These are phyloP conservation scores for Orycteropus afer DNA, from an alignment of 2,113 vertebrate genomes.

Conservation along the genomic window DNA sequence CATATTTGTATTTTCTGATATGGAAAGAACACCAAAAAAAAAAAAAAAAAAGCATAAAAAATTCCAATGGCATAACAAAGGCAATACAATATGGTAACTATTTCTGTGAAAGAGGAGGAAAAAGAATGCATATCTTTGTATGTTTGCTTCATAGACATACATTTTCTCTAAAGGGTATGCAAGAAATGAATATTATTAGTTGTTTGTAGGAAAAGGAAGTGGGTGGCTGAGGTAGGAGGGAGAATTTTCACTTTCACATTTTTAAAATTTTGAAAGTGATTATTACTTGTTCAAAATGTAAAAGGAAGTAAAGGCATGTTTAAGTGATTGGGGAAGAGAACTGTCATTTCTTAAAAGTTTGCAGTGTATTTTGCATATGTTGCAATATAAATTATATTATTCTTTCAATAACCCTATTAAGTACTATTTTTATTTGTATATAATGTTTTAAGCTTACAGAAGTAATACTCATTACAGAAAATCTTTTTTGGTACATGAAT, in stretches of 20 bases:
- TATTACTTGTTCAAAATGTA: slow-evolving; percentile 44
- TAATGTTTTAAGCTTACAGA: slow-evolving; percentile 3
- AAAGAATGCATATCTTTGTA: not conserved
- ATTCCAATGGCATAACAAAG: not conserved
- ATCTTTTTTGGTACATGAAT: not conserved
- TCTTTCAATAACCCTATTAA: not conserved
- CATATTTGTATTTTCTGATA: not conserved
- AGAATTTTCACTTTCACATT: slow-evolving; percentile 9
- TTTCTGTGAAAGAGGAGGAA: not conserved
- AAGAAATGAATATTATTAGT: not conserved
- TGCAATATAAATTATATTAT: not conserved
- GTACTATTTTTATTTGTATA: not conserved
- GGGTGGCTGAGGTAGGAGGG: not conserved
- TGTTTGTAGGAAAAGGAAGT: not conserved
- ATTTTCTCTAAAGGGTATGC: not conserved
- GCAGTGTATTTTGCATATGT: not conserved
- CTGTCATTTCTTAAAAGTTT: not conserved
- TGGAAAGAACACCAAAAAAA: not conserved
- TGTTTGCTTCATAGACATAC: not conserved
- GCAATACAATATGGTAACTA: not conserved
- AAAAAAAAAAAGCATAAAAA: not conserved
- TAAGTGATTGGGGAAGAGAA: not conserved
- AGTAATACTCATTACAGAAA: not conserved
- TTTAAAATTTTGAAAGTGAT: not conserved
- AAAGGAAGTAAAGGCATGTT: slow-evolving; percentile 18